Conservation (phyloP, 2,888 invertebrate species). For the Villa cingulata region DNA sequence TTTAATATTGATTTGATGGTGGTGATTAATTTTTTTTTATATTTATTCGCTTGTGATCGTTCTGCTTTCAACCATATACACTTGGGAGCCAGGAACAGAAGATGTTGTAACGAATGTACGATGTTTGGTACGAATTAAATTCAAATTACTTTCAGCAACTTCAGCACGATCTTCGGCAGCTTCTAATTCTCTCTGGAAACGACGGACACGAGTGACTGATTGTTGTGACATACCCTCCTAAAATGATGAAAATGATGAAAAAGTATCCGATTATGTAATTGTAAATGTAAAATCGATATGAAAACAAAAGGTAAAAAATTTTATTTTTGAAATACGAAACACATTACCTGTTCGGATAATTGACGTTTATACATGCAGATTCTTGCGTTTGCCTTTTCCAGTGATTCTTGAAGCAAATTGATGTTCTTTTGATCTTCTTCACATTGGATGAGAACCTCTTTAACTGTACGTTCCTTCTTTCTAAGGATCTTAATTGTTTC, state of each 20-base stretch:
- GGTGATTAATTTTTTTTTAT: too few relatives aligned
- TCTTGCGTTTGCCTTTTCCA: constrained; percentile 79
- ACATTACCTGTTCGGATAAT: constrained; percentile 70
- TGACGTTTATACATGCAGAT: constrained; percentile 91
- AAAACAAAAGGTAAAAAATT: background rate
- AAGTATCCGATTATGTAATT: too few relatives aligned
- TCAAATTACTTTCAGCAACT: constrained; percentile 84
- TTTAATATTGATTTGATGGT: too few relatives aligned
- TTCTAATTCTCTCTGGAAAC: constrained; percentile 96
- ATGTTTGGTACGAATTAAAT: constrained; percentile 94
- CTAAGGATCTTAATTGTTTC: constrained; percentile 95
- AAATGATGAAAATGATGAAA: constrained; percentile 17
- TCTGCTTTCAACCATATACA: constrained; percentile 68
- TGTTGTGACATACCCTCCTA: constrained; percentile 86
- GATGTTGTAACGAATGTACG: constrained; percentile 94
- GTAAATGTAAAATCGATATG: background rate
- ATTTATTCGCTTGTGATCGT: constrained; percentile 35
- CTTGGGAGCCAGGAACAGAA: constrained; percentile 81
- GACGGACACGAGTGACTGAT: constrained; percentile 87
- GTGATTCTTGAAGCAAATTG: constrained; percentile 73
- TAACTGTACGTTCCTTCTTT: constrained; percentile 94
- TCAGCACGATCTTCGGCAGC: constrained; percentile 96
- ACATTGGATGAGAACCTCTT: constrained; percentile 88
- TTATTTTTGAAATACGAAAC: background rate
- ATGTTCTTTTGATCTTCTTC: constrained; percentile 97